phyloP scores from a whole-genome alignment of 2,797 vertebrate genomes.

The Numenius phaeopus region DNA sequence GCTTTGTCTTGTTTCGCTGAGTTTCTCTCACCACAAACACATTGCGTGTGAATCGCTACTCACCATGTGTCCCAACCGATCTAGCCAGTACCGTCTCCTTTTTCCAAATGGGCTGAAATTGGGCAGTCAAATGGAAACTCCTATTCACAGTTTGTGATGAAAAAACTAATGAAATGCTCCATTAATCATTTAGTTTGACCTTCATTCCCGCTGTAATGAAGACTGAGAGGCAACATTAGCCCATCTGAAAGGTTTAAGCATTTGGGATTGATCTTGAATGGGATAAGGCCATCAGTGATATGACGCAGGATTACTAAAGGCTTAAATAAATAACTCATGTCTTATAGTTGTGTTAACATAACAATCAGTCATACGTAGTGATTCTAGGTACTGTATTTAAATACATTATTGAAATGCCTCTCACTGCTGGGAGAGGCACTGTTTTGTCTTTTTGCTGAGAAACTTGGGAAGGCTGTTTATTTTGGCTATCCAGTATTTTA shows the following conservation, averaged over 20 bases:
- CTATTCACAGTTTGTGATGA: not conserved
- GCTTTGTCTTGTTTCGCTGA: not conserved
- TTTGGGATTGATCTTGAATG: slow-evolving; percentile 14
- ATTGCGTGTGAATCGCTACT: not conserved
- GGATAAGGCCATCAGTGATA: not conserved
- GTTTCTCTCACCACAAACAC: not conserved
- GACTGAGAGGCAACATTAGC: slow-evolving; percentile 27
- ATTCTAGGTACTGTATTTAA: not conserved
- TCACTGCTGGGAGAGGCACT: not conserved
- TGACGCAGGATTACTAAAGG: not conserved
- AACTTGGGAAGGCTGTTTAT: not conserved
- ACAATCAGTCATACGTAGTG: not conserved
- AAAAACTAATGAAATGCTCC: slow-evolving; percentile 45
- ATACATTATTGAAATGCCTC: not conserved
- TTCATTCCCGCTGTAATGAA: slow-evolving; percentile 28
- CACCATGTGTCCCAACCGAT: not conserved
- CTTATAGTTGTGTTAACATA: not conserved
- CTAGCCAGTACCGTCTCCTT: not conserved
- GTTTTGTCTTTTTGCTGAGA: not conserved
- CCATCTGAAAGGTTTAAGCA: slow-evolving; percentile 18
- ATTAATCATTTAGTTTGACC: slow-evolving; percentile 46
- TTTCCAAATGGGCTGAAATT: slow-evolving; percentile 17
- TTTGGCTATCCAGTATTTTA: not conserved
- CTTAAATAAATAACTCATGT: not conserved
- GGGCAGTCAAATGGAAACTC: slow-evolving; percentile 43